A percentile compares a stretch with the other conserved stretches of the same genome.
Evolutionary conservation across 2,888 invertebrate genomes (phyloP).

Genomic region (Andrena flavipes): DNA sequence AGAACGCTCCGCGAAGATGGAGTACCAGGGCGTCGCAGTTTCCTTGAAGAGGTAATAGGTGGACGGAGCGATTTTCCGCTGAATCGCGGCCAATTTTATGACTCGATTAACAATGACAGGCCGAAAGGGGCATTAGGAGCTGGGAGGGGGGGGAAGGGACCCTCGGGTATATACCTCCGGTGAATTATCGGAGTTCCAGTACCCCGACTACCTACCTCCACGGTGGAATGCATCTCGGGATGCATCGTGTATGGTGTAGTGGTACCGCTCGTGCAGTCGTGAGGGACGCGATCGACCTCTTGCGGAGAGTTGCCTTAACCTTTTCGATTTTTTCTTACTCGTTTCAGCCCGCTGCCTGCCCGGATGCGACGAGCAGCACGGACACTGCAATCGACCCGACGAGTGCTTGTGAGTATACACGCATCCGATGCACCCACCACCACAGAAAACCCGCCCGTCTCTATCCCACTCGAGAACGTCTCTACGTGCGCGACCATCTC

Average conservation of each 20-base stretch:
- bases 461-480: conserved; percentile 14
- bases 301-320: conserved; percentile 82
- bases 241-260: conserved; percentile 56
- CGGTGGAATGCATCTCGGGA: conserved; percentile 58
- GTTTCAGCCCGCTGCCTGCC: conserved; percentile 96
- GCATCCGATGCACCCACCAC: conserved; percentile 25
- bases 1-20: too few relatives aligned
- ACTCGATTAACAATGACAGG: conserved; percentile 48
- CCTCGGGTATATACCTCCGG: conserved; percentile 5
- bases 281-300: conserved; percentile 83
- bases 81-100: conserved; percentile 27
- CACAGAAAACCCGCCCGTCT: conserved; percentile 14
- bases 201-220: conserved; percentile 51
- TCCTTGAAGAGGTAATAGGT: too few relatives aligned
- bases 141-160: neutral
- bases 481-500: conserved; percentile 42
- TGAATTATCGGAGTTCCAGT: conserved; percentile 63
- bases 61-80: conserved; percentile 13
- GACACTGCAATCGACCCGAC: conserved; percentile 96
- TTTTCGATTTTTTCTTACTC: conserved; percentile 84
- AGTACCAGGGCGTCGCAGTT: too few relatives aligned
- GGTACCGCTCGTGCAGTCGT: conserved; percentile 73
- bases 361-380: conserved; percentile 96
- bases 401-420: conserved; percentile 96
- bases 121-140: neutral